phyloP scores from a whole-genome alignment of 64 coral and sea anemone genomes.

The Acropora tenuis region DNA sequence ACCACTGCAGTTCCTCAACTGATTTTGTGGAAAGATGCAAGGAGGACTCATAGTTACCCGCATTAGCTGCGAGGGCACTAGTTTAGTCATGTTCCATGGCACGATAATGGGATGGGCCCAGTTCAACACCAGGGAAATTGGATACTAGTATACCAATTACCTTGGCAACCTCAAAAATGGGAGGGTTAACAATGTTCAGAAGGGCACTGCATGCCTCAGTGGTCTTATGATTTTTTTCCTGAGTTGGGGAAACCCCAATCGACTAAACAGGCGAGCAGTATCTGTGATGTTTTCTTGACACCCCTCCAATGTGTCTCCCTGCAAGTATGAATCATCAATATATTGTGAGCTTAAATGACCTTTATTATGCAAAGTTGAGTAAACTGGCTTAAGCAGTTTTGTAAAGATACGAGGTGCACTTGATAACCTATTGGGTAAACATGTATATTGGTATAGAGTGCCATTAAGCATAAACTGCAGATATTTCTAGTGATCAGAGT shows the following conservation, averaged over 20 bases:
- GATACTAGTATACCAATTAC: slow-evolving; percentile 40
- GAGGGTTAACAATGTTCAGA: slow-evolving; percentile 1
- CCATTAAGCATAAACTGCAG: slow-evolving; percentile 4
- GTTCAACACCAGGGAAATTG: slow-evolving; percentile 23
- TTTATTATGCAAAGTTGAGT: slow-evolving; percentile 60
- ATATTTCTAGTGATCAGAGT: slow-evolving; percentile 31
- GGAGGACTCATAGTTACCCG: slow-evolving; percentile 20
- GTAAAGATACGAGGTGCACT: slow-evolving; percentile 40
- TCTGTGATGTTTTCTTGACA: slow-evolving; percentile 48
- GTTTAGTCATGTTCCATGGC: slow-evolving; percentile 25
- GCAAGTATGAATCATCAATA: slow-evolving; percentile 71
- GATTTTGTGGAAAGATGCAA: slow-evolving; percentile 33
- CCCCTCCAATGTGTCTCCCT: slow-evolving; percentile 48
- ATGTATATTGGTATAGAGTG: slow-evolving; percentile 47
- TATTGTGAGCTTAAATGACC: slow-evolving; percentile 43
- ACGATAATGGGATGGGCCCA: slow-evolving; percentile 34
- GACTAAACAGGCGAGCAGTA: slow-evolving; percentile 37
- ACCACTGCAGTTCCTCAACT: slow-evolving; percentile 40
- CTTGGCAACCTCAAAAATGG: slow-evolving; percentile 40
- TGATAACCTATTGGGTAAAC: slow-evolving; percentile 24
- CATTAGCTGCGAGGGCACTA: slow-evolving; percentile 27
- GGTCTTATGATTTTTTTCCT: slow-evolving; percentile 30
- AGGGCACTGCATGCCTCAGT: neutral
- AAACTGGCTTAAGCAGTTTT: slow-evolving; percentile 64
- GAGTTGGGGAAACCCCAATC: slow-evolving; percentile 29